A percentile compares a stretch with the other conserved stretches of the same genome.
These are phyloP conservation scores for Brachyhypopomus gauderio DNA, from an alignment of 2,113 vertebrate species.

Conservation along the genomic window DNA sequence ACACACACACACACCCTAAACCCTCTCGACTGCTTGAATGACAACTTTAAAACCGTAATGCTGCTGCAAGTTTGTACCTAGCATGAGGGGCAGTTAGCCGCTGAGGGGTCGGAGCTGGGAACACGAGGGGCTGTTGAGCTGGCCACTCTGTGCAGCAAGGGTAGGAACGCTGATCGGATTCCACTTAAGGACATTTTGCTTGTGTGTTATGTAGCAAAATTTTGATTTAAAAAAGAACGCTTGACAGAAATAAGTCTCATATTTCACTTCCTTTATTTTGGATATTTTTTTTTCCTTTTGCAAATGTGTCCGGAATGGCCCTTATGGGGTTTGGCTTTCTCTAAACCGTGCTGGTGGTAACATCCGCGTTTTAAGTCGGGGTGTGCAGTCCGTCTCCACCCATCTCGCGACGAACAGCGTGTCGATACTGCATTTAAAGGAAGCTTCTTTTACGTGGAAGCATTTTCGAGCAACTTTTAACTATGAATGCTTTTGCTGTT, in stretches of 20 bases:
- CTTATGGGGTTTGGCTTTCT: constrained; percentile 49
- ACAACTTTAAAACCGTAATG: constrained; percentile 66
- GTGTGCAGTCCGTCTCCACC: constrained; percentile 24
- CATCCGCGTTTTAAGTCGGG: constrained; percentile 46
- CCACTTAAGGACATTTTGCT: constrained; percentile 57
- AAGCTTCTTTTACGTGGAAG: constrained; percentile 35
- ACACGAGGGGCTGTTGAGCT: constrained; percentile 48
- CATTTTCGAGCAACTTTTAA: constrained; percentile 7
- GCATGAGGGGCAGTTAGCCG: constrained; percentile 35
- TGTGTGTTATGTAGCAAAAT: constrained; percentile 66
- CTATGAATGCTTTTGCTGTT: constrained; percentile 42
- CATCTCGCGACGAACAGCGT: constrained; percentile 7
- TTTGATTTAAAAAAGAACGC: constrained; percentile 19
- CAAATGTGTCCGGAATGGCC: constrained; percentile 61
- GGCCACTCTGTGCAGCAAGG: constrained; percentile 17
- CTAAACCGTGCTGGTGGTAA: constrained; percentile 30
- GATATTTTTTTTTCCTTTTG: constrained; percentile 39
- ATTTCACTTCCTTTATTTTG: not conserved
- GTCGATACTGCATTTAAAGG: constrained; percentile 25
- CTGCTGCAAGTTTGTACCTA: constrained; percentile 67
- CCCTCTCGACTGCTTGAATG: constrained; percentile 70
- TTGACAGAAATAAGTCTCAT: not conserved
- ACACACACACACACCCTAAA: constrained; percentile 28
- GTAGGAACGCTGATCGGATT: constrained; percentile 58
- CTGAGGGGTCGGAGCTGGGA: constrained; percentile 57